Conservation (phyloP, 2,797 vertebrate genomes). For the Hephaestus fuliginosus region DNA sequence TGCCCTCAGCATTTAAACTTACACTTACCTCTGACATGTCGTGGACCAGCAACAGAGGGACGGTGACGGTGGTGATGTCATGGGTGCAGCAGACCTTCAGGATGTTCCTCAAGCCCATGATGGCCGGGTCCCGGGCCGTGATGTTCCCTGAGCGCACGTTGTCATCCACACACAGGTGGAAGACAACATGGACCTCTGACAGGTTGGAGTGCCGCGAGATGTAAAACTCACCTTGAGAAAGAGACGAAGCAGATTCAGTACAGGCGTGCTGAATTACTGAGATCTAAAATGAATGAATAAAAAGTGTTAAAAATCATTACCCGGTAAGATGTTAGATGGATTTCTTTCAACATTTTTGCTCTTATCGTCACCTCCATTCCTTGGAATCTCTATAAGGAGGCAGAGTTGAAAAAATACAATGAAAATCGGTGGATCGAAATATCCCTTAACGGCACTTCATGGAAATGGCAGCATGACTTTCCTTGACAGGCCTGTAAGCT, state of each 20-base stretch:
- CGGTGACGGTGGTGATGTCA: conserved; percentile 94
- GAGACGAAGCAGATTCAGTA: not conserved
- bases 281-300: not conserved
- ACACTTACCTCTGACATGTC: conserved; percentile 96
- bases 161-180: conserved; percentile 98
- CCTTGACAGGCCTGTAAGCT: conserved; percentile 9
- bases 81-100: conserved; percentile 98
- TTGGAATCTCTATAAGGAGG: conserved; percentile 76
- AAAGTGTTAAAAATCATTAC: conserved; percentile 72
- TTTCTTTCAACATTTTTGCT: conserved; percentile 92
- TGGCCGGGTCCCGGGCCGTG: conserved; percentile 95
- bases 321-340: conserved; percentile 94
- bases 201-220: conserved; percentile 97
- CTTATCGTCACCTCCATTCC: conserved; percentile 91
- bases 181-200: conserved; percentile 95
- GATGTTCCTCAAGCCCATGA: conserved; percentile 99
- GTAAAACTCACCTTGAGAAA: conserved; percentile 94
- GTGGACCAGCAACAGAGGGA: conserved; percentile 95
- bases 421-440: not conserved
- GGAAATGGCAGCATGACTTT: not conserved
- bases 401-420: conserved; percentile 4
- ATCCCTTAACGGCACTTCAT: not conserved
- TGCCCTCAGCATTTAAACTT: not conserved
- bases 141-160: conserved; percentile 94
- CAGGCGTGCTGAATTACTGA: not conserved